A percentile compares a stretch with the other conserved stretches of the same genome.
Conservation (phyloP, 2,888 invertebrate species). For the Odontothrips loti region DNA sequence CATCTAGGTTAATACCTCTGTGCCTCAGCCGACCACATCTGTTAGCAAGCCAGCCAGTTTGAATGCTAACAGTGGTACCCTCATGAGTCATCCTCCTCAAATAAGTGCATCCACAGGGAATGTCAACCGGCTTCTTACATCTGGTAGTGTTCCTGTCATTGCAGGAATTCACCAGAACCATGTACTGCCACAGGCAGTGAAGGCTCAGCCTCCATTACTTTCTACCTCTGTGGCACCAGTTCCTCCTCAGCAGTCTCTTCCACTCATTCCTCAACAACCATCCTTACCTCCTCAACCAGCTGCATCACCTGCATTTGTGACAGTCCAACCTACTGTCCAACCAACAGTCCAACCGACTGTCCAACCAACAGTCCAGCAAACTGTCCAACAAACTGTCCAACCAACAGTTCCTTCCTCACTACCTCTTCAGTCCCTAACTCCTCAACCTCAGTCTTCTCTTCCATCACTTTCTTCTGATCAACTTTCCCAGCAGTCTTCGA, state of each 20-base stretch:
- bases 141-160: not conserved
- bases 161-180: not conserved
- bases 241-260: not conserved
- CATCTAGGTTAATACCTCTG: conserved; percentile 25
- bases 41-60: not conserved
- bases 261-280: not conserved
- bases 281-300: not conserved
- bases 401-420: not conserved
- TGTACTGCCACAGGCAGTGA: not conserved
- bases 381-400: not conserved
- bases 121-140: not conserved
- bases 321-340: not conserved
- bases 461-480: not conserved
- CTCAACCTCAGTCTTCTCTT: not conserved
- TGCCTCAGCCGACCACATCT: not conserved
- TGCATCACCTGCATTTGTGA: not conserved
- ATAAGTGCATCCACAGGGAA: not conserved
- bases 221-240: not conserved
- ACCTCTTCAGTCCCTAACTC: not conserved
- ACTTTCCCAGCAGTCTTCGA: not conserved
- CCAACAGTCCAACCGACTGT: not conserved
- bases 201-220: not conserved
- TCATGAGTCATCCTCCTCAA: not conserved
- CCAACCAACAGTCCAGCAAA: not conserved
- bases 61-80: not conserved